Conservation (phyloP, 1,140 invertebrate genomes). For the Penaeus chinensis region DNA sequence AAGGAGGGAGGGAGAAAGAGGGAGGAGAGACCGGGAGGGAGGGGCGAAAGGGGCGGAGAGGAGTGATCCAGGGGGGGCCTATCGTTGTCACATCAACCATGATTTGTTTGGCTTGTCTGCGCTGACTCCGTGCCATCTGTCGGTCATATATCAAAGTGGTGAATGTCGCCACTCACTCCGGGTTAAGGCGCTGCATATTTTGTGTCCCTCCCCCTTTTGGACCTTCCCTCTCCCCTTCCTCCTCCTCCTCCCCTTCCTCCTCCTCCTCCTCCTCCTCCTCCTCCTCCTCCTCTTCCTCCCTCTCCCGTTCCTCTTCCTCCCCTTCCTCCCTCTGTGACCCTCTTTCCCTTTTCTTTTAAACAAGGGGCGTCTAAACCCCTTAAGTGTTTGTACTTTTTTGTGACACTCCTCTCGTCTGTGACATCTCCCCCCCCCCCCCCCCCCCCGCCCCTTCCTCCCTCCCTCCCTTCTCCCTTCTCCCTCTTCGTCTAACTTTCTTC, state of each 20-base stretch:
- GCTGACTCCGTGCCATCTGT: conserved; percentile 54
- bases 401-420: neutral
- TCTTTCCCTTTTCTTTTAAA: neutral
- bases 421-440: neutral
- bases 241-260: neutral
- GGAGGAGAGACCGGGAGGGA: neutral
- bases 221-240: neutral
- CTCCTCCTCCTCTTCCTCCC: neutral
- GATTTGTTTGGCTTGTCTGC: conserved; percentile 57
- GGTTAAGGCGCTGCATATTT: neutral
- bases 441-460: neutral
- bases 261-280: neutral
- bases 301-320: neutral
- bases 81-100: conserved; percentile 58
- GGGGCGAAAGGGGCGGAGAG: conserved; percentile 14
- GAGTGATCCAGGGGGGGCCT: conserved; percentile 5
- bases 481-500: neutral
- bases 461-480: neutral
- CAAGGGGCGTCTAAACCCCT: no score
- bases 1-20: neutral
- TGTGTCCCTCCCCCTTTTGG: neutral
- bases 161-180: conserved; percentile 47
- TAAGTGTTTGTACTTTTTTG: neutral
- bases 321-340: neutral
- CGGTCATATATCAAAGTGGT: conserved; percentile 43